These are phyloP conservation scores for Dipodomys ordii DNA, from an alignment of 2,113 vertebrate genomes.

Conservation along the genomic window DNA sequence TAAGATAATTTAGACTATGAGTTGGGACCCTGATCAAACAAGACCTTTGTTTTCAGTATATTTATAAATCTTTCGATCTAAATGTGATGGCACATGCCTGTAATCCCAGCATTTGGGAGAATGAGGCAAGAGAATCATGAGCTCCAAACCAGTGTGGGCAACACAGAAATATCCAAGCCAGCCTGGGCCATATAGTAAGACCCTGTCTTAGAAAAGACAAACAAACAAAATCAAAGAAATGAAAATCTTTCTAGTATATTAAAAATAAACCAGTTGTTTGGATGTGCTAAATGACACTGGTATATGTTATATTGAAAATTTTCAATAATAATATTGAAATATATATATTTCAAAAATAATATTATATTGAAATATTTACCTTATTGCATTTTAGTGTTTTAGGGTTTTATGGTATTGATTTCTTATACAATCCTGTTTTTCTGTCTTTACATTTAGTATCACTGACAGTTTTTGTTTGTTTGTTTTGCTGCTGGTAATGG, in stretches of 20 bases:
- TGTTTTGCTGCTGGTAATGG: too few species aligned
- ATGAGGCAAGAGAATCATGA: too few species aligned
- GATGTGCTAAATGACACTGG: constrained; percentile 3
- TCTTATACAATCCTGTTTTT: constrained; percentile 24
- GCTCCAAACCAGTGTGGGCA: too few species aligned
- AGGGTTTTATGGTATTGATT: constrained; percentile 2
- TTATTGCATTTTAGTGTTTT: not conserved
- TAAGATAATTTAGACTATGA: constrained; percentile 2
- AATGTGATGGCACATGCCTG: too few species aligned
- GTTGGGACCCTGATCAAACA: not conserved
- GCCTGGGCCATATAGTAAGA: too few species aligned
- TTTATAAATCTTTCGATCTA: not conserved
- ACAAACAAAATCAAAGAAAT: too few species aligned
- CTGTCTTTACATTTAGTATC: not conserved
- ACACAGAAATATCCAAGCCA: too few species aligned
- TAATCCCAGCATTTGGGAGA: too few species aligned
- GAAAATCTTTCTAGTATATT: too few species aligned
- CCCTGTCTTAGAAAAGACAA: too few species aligned
- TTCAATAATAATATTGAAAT: not conserved
- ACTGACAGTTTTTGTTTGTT: not conserved
- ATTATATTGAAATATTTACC: not conserved
- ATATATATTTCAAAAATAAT: too few species aligned
- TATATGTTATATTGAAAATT: not conserved
- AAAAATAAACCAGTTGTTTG: not conserved
- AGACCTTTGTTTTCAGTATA: not conserved